These are phyloP conservation scores for Hylaeus volcanicus DNA, from an alignment of 1,140 invertebrate species.

Conservation along the genomic window DNA sequence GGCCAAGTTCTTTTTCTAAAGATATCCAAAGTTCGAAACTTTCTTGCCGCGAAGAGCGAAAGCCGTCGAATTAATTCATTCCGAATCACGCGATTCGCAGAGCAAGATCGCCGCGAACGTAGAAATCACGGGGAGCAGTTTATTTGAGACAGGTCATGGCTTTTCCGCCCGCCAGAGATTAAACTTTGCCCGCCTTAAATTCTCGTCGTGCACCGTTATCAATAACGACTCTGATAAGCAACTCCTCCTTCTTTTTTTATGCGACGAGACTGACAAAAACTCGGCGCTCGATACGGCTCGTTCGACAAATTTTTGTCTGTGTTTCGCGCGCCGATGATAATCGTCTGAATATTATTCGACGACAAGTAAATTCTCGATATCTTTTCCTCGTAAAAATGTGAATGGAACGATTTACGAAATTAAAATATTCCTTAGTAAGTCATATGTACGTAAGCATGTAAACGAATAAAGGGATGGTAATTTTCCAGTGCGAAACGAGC, in stretches of 20 bases:
- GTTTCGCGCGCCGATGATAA: neutral
- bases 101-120: neutral
- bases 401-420: no score
- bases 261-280: neutral
- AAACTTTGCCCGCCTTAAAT: constrained; percentile 6
- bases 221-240: neutral
- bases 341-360: no score
- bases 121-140: constrained; percentile 47
- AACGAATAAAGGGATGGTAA: no score
- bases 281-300: neutral
- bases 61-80: constrained; percentile 21
- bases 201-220: neutral
- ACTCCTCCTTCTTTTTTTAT: neutral
- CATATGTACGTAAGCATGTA: no score
- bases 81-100: neutral
- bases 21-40: neutral
- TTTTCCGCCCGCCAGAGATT: constrained; percentile 28
- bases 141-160: constrained; percentile 75
- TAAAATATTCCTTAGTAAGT: no score
- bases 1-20: neutral
- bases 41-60: constrained; percentile 34
- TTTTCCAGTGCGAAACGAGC: no score
- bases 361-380: no score
- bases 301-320: no score
- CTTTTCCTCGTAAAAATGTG: no score